phyloP scores from a whole-genome alignment of 2,797 vertebrate genomes.

The Dendrocincla tyrannina region DNA sequence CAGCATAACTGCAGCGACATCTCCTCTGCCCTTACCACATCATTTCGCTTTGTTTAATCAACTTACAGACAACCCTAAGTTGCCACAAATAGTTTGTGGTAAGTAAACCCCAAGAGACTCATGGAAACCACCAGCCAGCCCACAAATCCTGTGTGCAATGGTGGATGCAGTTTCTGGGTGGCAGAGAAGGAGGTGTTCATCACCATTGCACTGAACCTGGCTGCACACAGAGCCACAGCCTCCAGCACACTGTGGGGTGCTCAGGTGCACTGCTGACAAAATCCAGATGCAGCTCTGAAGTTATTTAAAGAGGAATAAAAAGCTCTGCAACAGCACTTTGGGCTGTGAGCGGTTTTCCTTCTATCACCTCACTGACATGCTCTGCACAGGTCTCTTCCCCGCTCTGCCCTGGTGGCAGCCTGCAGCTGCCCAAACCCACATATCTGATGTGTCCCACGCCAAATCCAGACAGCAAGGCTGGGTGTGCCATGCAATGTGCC shows the following conservation, averaged over 20 bases:
- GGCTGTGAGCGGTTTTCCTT: background rate
- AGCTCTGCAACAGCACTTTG: background rate
- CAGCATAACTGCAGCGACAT: background rate
- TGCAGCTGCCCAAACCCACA: background rate
- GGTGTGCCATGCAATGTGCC: background rate
- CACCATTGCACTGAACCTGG: background rate
- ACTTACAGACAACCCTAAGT: background rate
- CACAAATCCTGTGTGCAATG: background rate
- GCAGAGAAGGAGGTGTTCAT: background rate
- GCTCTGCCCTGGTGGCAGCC: background rate
- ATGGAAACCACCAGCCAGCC: background rate
- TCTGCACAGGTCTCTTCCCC: background rate
- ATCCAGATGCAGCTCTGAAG: background rate
- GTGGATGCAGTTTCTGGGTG: background rate
- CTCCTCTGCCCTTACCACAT: background rate
- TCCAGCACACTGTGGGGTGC: background rate
- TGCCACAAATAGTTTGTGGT: background rate
- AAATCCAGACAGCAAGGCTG: background rate
- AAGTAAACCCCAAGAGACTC: background rate
- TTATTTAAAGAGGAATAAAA: background rate
- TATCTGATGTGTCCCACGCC: background rate
- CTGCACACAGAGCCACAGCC: background rate
- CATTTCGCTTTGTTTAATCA: background rate
- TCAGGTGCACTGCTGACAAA: background rate
- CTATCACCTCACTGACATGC: background rate